These are phyloP conservation scores for Melangyna quadrimaculata DNA, from an alignment of 2,888 invertebrate species.

Conservation along the genomic window DNA sequence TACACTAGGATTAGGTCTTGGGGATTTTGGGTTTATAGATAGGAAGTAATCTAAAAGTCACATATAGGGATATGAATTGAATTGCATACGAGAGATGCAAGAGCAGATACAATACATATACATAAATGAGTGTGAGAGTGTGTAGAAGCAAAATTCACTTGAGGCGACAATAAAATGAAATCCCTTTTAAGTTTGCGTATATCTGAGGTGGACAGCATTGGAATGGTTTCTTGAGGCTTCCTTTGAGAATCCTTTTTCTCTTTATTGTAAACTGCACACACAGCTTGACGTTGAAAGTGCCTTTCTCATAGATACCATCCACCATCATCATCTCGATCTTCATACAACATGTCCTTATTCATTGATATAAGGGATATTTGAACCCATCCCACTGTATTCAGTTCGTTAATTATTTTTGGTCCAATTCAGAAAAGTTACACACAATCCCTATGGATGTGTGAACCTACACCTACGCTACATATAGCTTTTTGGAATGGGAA, in stretches of 20 bases:
- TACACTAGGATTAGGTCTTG: slow-evolving; percentile 16
- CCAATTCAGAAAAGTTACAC: slow-evolving; percentile 9
- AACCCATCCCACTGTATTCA: no score
- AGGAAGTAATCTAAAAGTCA: slow-evolving; percentile 33
- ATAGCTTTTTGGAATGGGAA: neutral
- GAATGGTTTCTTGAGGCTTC: slow-evolving; percentile 17
- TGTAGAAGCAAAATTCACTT: slow-evolving; percentile 8
- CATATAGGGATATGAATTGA: slow-evolving; percentile 28
- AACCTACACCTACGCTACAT: neutral
- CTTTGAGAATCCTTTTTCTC: neutral
- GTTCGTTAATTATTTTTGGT: no score
- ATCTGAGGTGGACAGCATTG: slow-evolving; percentile 26
- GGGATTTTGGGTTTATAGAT: slow-evolving; percentile 3
- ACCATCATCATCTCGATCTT: neutral
- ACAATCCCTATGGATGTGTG: slow-evolving; percentile 7
- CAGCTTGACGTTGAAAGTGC: neutral
- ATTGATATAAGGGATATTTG: slow-evolving; percentile 5
- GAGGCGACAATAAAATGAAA: slow-evolving; percentile 26
- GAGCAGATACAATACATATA: neutral
- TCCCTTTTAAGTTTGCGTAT: slow-evolving; percentile 32
- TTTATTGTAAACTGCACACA: neutral
- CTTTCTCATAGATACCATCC: neutral
- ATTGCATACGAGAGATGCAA: neutral
- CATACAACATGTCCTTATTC: neutral
- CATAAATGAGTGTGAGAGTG: neutral